Base-by-base conservation (phyloP, 2,797 vertebrate species). In the Smutsia gigantea region DNA sequence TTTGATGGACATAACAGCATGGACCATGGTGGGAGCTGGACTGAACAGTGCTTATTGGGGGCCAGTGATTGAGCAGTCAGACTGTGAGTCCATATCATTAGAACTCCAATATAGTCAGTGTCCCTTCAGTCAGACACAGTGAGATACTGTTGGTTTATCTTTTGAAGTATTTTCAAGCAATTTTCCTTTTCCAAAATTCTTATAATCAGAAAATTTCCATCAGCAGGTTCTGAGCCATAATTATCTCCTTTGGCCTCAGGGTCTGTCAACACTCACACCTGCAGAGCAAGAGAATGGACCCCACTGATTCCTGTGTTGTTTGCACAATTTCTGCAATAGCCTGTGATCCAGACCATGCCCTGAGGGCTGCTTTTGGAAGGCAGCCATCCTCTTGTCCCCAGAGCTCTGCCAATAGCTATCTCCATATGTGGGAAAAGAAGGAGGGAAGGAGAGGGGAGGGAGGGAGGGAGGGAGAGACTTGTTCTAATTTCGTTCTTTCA, bases 151-250 rank as follows among this genome's bases (percentile, higher is more conserved):
- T 85, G 69, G 46, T 31, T 92, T 92, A 75, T 81, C 39, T 53
- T 97, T 92, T 96, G 63, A 93, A 95, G 4, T 88, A 77, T 74
- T 95, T 97, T 89, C 69, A 90, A 92, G 83, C 37, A 90, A 59
- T 86, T 95, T 94, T 93, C 55, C 42, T 90, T 88, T 7, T 53
- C 64, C 59, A 27, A 81, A 94, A 92, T 93, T 89, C 59, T 93
- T 93, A 37, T 66, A 86, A 96, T 96, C 37, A 86, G 78, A 79
- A 86, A 83, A 46, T 11, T 93, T 39, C 53, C 57, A 75, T 17
- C 37, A 91, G 85, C 61, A 74, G 57, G 37, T 86, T 95, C 86
- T 87, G 71, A 37, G 69, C 68, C 63, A 49, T 75, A 89, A 34
- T 78, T 83, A 31, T 49, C 27, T 93, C 81, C 31, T 75, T 27